Conservation (phyloP, 2,113 vertebrate species). For the Tychaedon coryphoeus region DNA sequence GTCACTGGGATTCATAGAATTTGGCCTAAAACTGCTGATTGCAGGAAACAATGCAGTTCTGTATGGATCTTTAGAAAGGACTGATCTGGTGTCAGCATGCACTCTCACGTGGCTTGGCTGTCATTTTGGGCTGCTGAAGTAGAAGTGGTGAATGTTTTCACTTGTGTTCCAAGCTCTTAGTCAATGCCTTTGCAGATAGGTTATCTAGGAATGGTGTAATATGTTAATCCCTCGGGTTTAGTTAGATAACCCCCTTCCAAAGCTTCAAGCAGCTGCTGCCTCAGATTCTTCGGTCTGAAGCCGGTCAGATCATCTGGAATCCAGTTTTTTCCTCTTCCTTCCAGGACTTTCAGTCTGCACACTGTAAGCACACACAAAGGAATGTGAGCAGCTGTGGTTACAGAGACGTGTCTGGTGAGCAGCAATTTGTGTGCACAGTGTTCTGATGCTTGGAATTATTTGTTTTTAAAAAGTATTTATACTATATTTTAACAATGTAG, state of each 20-base stretch:
- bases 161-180: background rate
- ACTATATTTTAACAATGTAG: background rate
- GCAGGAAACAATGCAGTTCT: background rate
- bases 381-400: background rate
- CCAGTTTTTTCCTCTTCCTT: background rate
- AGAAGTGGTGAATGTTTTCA: background rate
- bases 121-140: background rate
- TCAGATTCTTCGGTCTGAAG: background rate
- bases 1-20: background rate
- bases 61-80: background rate
- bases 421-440: background rate
- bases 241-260: background rate
- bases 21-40: slow-evolving; percentile 5
- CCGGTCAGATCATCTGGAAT: background rate
- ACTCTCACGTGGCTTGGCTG: background rate
- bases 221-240: slow-evolving; percentile 12
- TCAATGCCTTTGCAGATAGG: background rate
- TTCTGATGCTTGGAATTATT: background rate
- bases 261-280: background rate
- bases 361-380: background rate
- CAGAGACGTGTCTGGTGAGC: background rate
- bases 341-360: background rate
- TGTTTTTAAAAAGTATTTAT: background rate
- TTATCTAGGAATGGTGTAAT: background rate
- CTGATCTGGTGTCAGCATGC: background rate